Evolutionary conservation across 2,113 vertebrate genomes (phyloP).

Genomic region (Indicator maculatus): DNA sequence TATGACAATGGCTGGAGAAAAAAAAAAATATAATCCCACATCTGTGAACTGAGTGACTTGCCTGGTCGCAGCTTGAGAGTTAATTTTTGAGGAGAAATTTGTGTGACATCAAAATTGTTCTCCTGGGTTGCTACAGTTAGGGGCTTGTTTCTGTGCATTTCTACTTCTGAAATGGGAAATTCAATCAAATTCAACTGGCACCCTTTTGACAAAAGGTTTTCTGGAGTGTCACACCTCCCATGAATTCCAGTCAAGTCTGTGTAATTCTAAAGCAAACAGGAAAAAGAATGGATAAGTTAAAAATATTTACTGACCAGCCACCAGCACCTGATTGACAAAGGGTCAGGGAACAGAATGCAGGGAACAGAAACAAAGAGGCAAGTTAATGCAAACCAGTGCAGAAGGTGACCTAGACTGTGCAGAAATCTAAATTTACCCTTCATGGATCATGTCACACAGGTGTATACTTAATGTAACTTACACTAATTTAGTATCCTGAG

Average conservation of each 20-base stretch:
- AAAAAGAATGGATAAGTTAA: conserved; percentile 14
- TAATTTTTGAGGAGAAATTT: conserved; percentile 93
- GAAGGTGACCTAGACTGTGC: neutral
- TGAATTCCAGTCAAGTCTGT: conserved; percentile 81
- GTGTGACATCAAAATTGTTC: conserved; percentile 78
- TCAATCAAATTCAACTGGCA: conserved; percentile 81
- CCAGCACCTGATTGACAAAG: neutral
- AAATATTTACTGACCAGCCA: neutral
- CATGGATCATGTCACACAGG: conserved; percentile 1
- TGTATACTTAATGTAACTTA: conserved; percentile 40
- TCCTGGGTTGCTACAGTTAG: conserved; percentile 76
- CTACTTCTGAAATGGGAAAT: conserved; percentile 82
- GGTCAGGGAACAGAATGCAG: neutral
- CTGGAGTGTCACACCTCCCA: conserved; percentile 86
- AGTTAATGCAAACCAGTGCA: neutral
- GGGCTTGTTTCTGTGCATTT: conserved; percentile 80
- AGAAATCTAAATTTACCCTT: neutral
- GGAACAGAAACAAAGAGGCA: neutral
- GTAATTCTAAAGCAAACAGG: conserved; percentile 85
- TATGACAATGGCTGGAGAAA: neutral
- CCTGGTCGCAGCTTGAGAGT: conserved; percentile 87
- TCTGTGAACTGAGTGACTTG: conserved; percentile 49
- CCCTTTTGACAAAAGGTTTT: conserved; percentile 83
- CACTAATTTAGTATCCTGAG: neutral
- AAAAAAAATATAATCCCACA: neutral